Base-by-base conservation (phyloP, 1,140 invertebrate species). In the Drosophila pallidifrons region DNA sequence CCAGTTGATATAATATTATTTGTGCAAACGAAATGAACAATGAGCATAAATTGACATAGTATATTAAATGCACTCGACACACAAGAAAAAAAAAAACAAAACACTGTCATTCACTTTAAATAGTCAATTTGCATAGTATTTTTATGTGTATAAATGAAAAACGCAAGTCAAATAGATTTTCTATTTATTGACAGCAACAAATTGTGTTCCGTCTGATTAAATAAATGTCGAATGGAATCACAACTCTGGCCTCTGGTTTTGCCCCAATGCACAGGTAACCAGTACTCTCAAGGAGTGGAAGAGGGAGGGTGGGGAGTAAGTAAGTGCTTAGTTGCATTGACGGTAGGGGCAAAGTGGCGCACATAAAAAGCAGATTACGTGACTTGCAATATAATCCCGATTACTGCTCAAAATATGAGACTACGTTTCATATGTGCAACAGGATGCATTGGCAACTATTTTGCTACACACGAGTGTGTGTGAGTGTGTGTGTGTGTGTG, bases 371-470 rank as follows among this genome's bases (percentile, higher is more conserved):
- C 11, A 57, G 47, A 49, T 63, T 47, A 75, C 58, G 67, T 57
- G 73, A 57, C 59, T 71, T 57, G 66, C 58, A 49, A 70, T 38
- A 52, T 55, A 64, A 75, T 43, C 52, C 55, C 59, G 59, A 64
- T 75, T 43, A 63, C n/a, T 32, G 16, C 60, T 58, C 30, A 25
- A 59, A 68, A 60, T 68, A 60, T 58, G 46, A 15, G 51, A 41
- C 10, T 41, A 15, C 28, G n/a, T 16, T 28, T n/a, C n/a, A 20
- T 28, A 46, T 55, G 15, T 61, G 68, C 49, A 70, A 47, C 59
- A 55, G 38, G 38, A 46, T 13, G 15, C 58, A 38, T 45, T 52
- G 57, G 67, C 65, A 68, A 45, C 65, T 52, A 64, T 61, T 69
- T 63, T 57, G 20, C 38, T 63, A 16, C 20, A 49, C 60, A 41